Conservation (phyloP, 2,888 invertebrate genomes). For the Heterodera filipjevi region DNA sequence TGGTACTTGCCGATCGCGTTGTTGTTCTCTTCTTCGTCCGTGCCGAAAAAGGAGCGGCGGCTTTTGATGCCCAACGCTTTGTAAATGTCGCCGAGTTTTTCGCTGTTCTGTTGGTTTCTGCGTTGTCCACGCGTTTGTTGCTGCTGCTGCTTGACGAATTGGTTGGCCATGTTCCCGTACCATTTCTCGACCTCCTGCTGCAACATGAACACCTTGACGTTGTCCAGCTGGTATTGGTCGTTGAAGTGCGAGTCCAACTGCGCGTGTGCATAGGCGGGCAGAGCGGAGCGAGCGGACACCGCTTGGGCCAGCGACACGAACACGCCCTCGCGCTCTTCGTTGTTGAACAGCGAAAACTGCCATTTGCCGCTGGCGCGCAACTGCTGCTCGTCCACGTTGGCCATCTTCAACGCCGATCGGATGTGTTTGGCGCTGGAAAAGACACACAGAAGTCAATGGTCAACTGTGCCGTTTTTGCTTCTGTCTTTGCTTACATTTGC, state of each 20-base stretch:
- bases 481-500: slow-evolving; percentile 28
- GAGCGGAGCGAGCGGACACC: slow-evolving; percentile 43
- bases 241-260: slow-evolving; percentile 34
- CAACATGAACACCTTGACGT: slow-evolving; percentile 39
- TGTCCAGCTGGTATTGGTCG: slow-evolving; percentile 34
- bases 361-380: slow-evolving; percentile 37
- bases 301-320: slow-evolving; percentile 49
- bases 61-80: slow-evolving; percentile 49
- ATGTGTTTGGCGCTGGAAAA: slow-evolving; percentile 38
- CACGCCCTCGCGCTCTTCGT: slow-evolving; percentile 43
- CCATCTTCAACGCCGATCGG: slow-evolving; percentile 36
- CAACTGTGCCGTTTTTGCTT: no score
- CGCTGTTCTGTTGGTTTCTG: slow-evolving; percentile 15
- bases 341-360: slow-evolving; percentile 42
- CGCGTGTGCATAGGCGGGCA: slow-evolving; percentile 18
- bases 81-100: slow-evolving; percentile 40
- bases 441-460: no score
- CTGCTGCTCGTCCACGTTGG: slow-evolving; percentile 28
- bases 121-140: slow-evolving; percentile 36
- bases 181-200: slow-evolving; percentile 48
- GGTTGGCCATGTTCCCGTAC: slow-evolving; percentile 32
- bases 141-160: slow-evolving; percentile 9
- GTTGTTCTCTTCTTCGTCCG: slow-evolving; percentile 16
- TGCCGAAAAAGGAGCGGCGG: slow-evolving; percentile 39
- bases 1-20: background rate